Percentiles rank a stretch among this genome's conserved stretches.
These are phyloP conservation scores for Polydrusus cervinus DNA, from an alignment of 2,888 invertebrate genomes.

Conservation along the genomic window DNA sequence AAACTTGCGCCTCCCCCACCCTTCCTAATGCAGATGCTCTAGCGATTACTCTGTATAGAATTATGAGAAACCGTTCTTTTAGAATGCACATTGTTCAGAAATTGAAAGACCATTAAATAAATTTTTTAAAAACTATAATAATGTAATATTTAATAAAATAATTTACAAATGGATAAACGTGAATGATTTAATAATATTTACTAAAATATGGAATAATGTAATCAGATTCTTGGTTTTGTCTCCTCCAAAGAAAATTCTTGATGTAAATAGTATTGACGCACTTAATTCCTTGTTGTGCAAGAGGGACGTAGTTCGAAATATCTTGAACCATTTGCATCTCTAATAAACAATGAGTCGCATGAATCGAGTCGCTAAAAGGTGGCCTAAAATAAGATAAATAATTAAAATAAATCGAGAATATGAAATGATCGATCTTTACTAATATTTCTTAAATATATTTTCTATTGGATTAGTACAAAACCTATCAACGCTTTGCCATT, in stretches of 20 bases:
- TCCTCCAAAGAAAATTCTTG: conserved; percentile 65
- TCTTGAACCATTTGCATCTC: conserved; percentile 72
- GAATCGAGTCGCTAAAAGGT: conserved; percentile 74
- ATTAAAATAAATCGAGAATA: conserved; percentile 2
- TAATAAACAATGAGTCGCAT: conserved; percentile 82
- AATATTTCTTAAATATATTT: too few relatives aligned
- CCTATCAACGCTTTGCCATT: too few relatives aligned
- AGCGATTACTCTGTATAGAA: too few relatives aligned
- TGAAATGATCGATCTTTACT: conserved; percentile 3
- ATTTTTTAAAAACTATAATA: too few relatives aligned
- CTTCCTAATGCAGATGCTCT: too few relatives aligned
- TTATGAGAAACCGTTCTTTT: too few relatives aligned
- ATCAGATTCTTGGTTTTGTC: conserved; percentile 43
- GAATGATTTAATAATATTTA: not conserved
- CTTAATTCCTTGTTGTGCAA: conserved; percentile 67
- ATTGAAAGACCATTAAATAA: too few relatives aligned
- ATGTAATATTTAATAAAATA: too few relatives aligned
- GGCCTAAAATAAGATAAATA: conserved; percentile 68
- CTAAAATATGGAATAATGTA: conserved; percentile 46
- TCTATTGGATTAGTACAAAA: too few relatives aligned
- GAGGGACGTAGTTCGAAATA: conserved; percentile 62
- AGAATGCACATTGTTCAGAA: too few relatives aligned
- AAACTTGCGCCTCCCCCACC: too few relatives aligned
- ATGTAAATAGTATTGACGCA: conserved; percentile 67
- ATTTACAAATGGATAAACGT: too few relatives aligned